Evolutionary conservation across 2,888 invertebrate genomes (phyloP).

Genomic region (Hoplodrina ambigua): DNA sequence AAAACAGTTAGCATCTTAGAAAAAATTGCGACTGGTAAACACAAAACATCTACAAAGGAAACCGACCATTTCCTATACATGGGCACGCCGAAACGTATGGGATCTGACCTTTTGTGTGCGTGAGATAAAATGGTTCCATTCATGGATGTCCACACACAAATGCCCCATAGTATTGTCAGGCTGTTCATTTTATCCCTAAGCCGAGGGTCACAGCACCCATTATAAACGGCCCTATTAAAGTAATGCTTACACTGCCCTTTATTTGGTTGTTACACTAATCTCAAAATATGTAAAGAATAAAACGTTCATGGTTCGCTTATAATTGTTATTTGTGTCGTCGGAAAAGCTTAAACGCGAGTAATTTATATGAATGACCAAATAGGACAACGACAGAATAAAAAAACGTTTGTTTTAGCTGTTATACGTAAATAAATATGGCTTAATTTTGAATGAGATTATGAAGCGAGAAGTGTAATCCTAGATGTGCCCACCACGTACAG

Average conservation of each 20-base stretch:
- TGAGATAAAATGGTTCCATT: slow-evolving; percentile 1
- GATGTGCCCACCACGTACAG: background rate
- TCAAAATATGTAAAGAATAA: slow-evolving; percentile 48
- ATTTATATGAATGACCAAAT: slow-evolving; percentile 32
- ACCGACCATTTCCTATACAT: background rate
- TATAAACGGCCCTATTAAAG: slow-evolving; percentile 21
- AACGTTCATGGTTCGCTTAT: slow-evolving; percentile 39
- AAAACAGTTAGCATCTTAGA: background rate
- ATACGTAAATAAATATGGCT: background rate
- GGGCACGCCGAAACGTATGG: background rate
- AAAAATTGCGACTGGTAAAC: background rate
- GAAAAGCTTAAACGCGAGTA: slow-evolving; percentile 25
- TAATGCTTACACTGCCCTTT: slow-evolving; percentile 32
- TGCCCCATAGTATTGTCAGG: slow-evolving; percentile 14
- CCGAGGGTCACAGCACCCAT: slow-evolving; percentile 34
- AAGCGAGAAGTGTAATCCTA: background rate
- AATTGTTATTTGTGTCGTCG: slow-evolving; percentile 47
- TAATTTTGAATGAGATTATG: background rate
- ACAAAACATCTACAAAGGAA: background rate
- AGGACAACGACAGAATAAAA: slow-evolving; percentile 10
- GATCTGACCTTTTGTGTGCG: background rate
- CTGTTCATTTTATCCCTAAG: slow-evolving; percentile 22
- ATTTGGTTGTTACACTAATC: slow-evolving; percentile 39
- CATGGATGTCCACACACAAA: slow-evolving; percentile 18
- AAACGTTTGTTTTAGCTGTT: slow-evolving; percentile 6